phyloP scores from a whole-genome alignment of 2,113 vertebrate genomes.

The Indicator maculatus region DNA sequence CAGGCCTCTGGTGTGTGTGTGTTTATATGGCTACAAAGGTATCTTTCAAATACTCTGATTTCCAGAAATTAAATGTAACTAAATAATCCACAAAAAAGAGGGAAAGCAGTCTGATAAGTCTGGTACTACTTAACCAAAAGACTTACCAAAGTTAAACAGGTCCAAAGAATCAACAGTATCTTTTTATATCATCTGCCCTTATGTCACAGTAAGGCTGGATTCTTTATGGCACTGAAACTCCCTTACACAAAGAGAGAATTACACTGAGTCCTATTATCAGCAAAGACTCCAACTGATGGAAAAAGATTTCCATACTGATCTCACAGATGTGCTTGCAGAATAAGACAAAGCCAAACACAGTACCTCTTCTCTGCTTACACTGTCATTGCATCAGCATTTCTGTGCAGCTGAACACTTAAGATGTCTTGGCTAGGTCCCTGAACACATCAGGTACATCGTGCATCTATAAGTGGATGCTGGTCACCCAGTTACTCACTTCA shows the following conservation, averaged over 20 bases:
- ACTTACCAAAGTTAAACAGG: not conserved
- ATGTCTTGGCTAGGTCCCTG: not conserved
- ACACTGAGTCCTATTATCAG: not conserved
- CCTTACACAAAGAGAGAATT: not conserved
- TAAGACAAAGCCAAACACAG: not conserved
- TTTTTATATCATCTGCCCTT: not conserved
- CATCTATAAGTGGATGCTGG: not conserved
- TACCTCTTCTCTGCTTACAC: not conserved
- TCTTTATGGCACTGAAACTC: not conserved
- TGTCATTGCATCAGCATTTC: not conserved
- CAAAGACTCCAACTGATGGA: not conserved
- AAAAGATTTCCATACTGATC: not conserved
- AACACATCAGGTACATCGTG: not conserved
- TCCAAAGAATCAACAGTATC: not conserved
- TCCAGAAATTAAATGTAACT: not conserved
- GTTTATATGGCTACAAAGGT: not conserved
- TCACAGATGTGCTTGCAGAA: not conserved
- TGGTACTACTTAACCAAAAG: not conserved
- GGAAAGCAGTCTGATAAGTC: not conserved
- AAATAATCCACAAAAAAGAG: not conserved
- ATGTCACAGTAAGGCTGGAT: not conserved
- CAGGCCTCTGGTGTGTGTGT: fast-evolving
- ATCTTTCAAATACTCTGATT: not conserved
- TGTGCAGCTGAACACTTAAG: not conserved
- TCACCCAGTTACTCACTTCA: not conserved